Evolutionary conservation across 2,797 vertebrate genomes (phyloP).

Genomic region (Falco berigora): DNA sequence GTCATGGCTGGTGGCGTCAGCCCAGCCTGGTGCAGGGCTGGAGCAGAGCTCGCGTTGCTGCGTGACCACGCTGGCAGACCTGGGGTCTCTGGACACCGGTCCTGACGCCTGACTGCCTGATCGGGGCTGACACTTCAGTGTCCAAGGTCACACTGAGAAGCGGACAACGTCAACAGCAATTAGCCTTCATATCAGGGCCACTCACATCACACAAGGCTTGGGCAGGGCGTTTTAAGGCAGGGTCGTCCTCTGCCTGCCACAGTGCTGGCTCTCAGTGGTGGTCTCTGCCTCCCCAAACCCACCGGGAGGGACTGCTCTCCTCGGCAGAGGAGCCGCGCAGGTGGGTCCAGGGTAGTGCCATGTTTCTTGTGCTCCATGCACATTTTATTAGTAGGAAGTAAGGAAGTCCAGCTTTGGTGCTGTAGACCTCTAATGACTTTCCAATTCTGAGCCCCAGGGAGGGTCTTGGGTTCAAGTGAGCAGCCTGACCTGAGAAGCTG

Average conservation of each 20-base stretch:
- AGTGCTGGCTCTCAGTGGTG: not conserved
- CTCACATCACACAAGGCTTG: not conserved
- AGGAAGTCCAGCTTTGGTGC: not conserved
- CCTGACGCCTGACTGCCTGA: not conserved
- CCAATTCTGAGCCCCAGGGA: not conserved
- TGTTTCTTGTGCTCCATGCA: not conserved
- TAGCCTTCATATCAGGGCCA: not conserved
- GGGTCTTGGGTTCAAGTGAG: not conserved
- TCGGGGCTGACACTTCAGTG: not conserved
- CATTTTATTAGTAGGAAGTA: not conserved
- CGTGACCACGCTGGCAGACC: not conserved
- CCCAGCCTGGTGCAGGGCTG: not conserved
- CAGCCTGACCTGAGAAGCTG: not conserved
- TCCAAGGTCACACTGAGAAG: not conserved
- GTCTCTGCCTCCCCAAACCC: not conserved
- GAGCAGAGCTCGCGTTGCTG: fast-evolving
- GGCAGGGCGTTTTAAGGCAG: not conserved
- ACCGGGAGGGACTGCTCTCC: not conserved
- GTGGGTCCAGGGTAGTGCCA: not conserved
- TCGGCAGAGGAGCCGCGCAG: fast-evolving
- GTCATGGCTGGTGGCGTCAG: fast-evolving
- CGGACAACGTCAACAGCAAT: not conserved
- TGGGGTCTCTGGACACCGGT: not conserved
- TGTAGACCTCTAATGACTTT: not conserved
- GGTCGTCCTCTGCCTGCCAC: fast-evolving